Base-by-base conservation (phyloP, 2,888 invertebrate species). In the Augochlorella aurata region DNA sequence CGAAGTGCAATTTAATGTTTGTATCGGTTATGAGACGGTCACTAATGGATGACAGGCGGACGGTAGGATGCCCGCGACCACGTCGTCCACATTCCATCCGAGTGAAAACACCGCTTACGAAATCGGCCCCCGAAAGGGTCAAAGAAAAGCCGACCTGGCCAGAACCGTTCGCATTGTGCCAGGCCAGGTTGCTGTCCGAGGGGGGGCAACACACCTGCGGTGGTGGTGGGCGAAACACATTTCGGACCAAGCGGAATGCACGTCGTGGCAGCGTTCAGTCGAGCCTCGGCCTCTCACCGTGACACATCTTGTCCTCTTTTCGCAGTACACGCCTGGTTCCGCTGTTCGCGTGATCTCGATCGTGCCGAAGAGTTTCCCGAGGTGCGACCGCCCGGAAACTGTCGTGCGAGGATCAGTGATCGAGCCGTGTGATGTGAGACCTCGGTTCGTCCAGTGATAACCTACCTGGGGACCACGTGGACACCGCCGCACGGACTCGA, bases 281-380 rank as follows among this genome's bases (percentile, higher is more conserved):
- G 91, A 87, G 90, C 90, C 90, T 89, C 92, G 90, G 92, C 92
- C 92, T 92, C 91, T 91, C 92, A 91, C 91, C 91, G 91, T 45
- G 68, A 24, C 65, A 71, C 63, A 38, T 75, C 81, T 21, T 50
- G 18, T 77, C 49, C 12, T 52, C 12, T 3, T 50, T 45, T 1
- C n/a, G 16, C 0, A 16, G 0, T 5, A 63, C 29, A 8, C 73
- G 38, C 24, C 12, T 45, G 9, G 10, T 16, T 12, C 12, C 54
- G 29, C 68, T 47, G 10, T 3, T 54, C 54, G 54, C 54, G 50
- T 18, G 50, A 50, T 50, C 50, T 9, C 18, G 38, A 38, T 38
- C 38, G 38, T 38, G 38, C 10, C 61, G 49, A 54, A 21, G 47
- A 47, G n/a, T 68, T 18, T 49, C 58, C 65, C 18, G n/a, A 24